Evolutionary conservation across 2,797 vertebrate genomes (phyloP), one percentile per base, ranked within the genome.

Genomic region (Alfaro cultratus): DNA sequence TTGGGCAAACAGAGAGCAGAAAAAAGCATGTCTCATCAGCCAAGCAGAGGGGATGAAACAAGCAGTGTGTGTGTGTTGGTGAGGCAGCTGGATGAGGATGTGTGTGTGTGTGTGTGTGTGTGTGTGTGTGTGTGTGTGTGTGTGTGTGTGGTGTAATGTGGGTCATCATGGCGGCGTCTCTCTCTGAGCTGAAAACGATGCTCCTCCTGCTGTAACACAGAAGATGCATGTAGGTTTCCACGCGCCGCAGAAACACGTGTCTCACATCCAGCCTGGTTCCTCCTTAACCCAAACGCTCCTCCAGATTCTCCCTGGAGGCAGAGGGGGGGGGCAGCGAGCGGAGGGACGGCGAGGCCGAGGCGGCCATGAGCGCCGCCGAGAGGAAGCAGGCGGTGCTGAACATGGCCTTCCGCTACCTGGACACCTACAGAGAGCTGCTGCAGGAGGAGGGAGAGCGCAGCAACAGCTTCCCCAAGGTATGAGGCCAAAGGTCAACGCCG

Each of bases 341-440:
- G 89, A 68, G 10, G 31, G 91, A 86, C 3, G 91, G 81, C 55
- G 89, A 89, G 76, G 80, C 70, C 0, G 94, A 94, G 34, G 90
- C 71, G 12, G 81, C 12, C 53, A 82, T 92, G 92, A 95, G 94
- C 0, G 88, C 77, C 4, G 88, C 77, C 0, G 92, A 95, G 85
- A 96, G 95, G 94, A 99, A 98, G 91, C 96, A 96, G 89, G 97
- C 97, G 0, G 97, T 98, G 70, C 95, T 99, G 70, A 96, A 93
- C 9, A 95, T 97, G 84, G 96, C 97, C 31, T 97, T 99, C 81
- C 95, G 97, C 34, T 99, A 98, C 92, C 94, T 99, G 92, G 98
- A 98, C 84, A 98, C 97, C 1, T 99, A 98, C 95, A 96, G 98
- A 86, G 97, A 98, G 76, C 96, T 98, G 75, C 95, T 99, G 87